Percentiles rank a stretch among this genome's conserved stretches.
Evolutionary conservation across 2,797 vertebrate species (phyloP).

Genomic region (Tadarida brasiliensis): DNA sequence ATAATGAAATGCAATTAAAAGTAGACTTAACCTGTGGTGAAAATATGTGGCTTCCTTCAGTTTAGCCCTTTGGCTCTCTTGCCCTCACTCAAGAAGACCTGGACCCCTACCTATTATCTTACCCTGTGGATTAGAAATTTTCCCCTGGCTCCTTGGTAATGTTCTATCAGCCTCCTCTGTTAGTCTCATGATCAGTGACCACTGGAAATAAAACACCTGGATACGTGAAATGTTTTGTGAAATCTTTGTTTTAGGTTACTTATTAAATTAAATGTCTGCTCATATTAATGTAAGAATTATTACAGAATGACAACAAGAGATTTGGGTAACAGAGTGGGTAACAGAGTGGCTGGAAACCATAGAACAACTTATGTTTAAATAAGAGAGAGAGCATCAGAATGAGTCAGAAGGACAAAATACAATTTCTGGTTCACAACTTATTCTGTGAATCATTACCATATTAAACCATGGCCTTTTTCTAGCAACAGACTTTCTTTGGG

Average conservation of each 20-base stretch:
- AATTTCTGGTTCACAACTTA: slow-evolving; percentile 51
- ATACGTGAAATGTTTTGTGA: slow-evolving; percentile 7
- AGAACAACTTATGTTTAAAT: slow-evolving; percentile 25
- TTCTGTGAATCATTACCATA: slow-evolving; percentile 58
- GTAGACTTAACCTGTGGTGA: not conserved
- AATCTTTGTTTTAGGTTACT: slow-evolving; percentile 20
- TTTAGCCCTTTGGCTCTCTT: not conserved
- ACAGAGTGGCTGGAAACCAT: not conserved
- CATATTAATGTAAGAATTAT: not conserved
- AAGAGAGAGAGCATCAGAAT: slow-evolving; percentile 1
- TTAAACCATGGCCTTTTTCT: slow-evolving; percentile 70
- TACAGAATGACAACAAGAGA: not conserved
- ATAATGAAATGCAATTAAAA: not conserved
- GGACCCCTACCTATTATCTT: not conserved
- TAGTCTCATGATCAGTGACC: not conserved
- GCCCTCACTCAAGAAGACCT: not conserved
- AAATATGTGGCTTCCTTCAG: slow-evolving; percentile 1
- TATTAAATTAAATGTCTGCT: slow-evolving; percentile 14
- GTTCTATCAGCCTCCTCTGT: not conserved
- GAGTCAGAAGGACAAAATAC: not conserved
- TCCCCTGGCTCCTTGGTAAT: not conserved
- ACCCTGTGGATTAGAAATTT: not conserved
- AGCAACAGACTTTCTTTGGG: slow-evolving; percentile 63
- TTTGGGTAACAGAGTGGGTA: not conserved
- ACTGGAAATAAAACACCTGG: not conserved